Evolutionary conservation across 2,113 vertebrate genomes (phyloP).

Genomic region (Malurus cyaneus): DNA sequence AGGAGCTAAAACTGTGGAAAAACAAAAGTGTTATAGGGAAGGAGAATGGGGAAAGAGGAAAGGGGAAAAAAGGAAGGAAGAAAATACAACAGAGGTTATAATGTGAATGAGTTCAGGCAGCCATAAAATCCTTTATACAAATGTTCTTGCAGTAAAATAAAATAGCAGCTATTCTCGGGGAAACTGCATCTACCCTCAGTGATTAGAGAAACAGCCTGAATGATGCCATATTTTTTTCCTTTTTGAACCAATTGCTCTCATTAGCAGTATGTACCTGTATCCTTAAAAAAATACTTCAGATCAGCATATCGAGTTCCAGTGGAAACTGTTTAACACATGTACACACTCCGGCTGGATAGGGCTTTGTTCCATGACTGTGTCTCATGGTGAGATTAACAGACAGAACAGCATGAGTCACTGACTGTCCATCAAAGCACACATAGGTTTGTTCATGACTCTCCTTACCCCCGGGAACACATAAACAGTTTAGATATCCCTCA

Average conservation of each 20-base stretch:
- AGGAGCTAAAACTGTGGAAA: neutral
- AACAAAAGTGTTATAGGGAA: neutral
- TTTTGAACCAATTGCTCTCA: neutral
- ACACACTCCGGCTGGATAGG: neutral
- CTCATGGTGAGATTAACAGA: slow-evolving; percentile 1
- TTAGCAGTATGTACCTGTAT: neutral
- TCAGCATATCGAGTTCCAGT: neutral
- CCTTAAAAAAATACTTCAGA: neutral
- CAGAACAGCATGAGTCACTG: slow-evolving; percentile 3
- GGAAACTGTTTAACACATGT: neutral
- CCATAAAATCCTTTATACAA: neutral
- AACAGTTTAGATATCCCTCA: slow-evolving; percentile 16
- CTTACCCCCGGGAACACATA: slow-evolving; percentile 26
- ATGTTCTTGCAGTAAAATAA: neutral
- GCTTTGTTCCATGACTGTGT: slow-evolving; percentile 7
- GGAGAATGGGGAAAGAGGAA: neutral
- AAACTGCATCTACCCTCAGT: neutral
- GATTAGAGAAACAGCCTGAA: neutral
- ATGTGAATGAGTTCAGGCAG: slow-evolving; percentile 12
- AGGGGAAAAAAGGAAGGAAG: neutral
- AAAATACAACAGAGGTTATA: neutral
- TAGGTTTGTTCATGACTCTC: neutral
- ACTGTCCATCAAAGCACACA: slow-evolving; percentile 17
- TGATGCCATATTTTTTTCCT: neutral
- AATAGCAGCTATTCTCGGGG: neutral